Evolutionary conservation across 2,797 vertebrate genomes (phyloP), one percentile per base, ranked within the genome.

Genomic region (Propithecus deckenii): DNA sequence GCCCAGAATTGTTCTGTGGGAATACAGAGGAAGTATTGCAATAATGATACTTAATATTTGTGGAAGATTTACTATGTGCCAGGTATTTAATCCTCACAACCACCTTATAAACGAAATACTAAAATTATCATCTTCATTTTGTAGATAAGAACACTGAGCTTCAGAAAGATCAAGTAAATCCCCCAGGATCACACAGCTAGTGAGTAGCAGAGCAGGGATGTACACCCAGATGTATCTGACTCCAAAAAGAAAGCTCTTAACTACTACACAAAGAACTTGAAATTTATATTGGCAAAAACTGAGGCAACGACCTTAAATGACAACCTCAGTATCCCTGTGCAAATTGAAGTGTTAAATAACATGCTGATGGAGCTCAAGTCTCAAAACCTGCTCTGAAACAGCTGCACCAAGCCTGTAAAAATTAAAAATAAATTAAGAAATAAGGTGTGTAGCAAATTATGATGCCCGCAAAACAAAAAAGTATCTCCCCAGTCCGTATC

Each of bases 341-440:
- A 96, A 93, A 86, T 50, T n/a, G 57, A 84, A 91, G 38, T 57
- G 43, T 96, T 85, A 79, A 41, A 50, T 57, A 84, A 38, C 12
- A 32, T 7, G 48, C 15, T 25, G 10, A 32, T 71, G 22, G 63
- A 61, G 46, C 67, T 61, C 22, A 35, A 50, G 14, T 78, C 46
- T 86, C 46, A 92, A 88, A 94, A 71, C 59, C 63, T 95, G 57
- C 67, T 94, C 95, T 95, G 87, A 91, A 92, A 91, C 55, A 91
- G 4, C 20, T 79, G 23, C 18, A 0, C 74, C 30, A 67, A 89
- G 48, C 14, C 72, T 83, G 12, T 83, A 38, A 32, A 86, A 89
- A 52, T 25, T 13, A 85, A 57, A 57, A 79, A 35, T 71, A 79
- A 75, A 76, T 61, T 20, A 38, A 43, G 18, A 71, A 75, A 52